A percentile compares a stretch with the other conserved stretches of the same genome.
phyloP scores from a whole-genome alignment of 1,140 invertebrate species.

The Camponotus pennsylvanicus region DNA sequence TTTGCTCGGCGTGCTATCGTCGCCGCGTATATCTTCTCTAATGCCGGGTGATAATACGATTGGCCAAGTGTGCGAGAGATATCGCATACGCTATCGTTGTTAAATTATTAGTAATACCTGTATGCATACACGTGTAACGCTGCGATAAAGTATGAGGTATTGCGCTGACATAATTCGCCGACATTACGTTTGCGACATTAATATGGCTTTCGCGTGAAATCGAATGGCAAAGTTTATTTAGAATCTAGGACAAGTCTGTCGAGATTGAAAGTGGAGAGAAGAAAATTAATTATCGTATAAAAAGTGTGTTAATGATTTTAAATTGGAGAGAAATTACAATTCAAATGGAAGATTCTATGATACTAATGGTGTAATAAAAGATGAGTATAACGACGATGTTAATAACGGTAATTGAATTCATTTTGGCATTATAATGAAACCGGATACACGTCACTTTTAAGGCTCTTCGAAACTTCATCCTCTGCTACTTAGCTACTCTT shows the following conservation, averaged over 20 bases:
- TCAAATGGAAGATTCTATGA: neutral
- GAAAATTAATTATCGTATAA: neutral
- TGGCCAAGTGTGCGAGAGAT: constrained; percentile 54
- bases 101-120: constrained; percentile 59
- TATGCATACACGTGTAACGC: constrained; percentile 56
- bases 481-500: neutral
- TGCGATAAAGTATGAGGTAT: constrained; percentile 54
- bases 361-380: neutral
- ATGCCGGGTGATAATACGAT: constrained; percentile 59
- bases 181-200: constrained; percentile 37
- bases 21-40: constrained; percentile 58
- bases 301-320: neutral
- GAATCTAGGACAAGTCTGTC: neutral
- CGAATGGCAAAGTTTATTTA: neutral
- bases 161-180: constrained; percentile 45
- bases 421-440: constrained; percentile 30
- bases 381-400: neutral
- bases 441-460: constrained; percentile 20
- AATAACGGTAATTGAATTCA: constrained; percentile 14
- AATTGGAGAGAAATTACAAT: neutral
- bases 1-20: constrained; percentile 39
- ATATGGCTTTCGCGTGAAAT: neutral
- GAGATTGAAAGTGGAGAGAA: neutral
- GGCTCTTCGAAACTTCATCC: constrained; percentile 30
- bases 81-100: constrained; percentile 45